phyloP scores from a whole-genome alignment of 2,113 vertebrate species.

The Myotis davidii region DNA sequence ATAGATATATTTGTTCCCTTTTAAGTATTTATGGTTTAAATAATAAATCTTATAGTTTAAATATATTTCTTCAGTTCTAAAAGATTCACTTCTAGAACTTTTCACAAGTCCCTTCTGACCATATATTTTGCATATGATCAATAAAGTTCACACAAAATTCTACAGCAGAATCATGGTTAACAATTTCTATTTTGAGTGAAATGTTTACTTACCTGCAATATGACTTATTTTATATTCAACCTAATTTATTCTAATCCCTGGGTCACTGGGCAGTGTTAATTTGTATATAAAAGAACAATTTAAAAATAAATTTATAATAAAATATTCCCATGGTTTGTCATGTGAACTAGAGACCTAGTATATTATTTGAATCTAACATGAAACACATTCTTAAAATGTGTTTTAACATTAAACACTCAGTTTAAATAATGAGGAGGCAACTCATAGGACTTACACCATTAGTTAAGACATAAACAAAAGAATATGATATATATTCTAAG shows the following conservation, averaged over 20 bases:
- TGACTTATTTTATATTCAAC: constrained; percentile 43
- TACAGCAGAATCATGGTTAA: background rate
- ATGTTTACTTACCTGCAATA: background rate
- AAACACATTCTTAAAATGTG: constrained; percentile 25
- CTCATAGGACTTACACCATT: background rate
- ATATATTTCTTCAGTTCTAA: background rate
- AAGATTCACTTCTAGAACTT: background rate
- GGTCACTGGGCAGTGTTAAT: background rate
- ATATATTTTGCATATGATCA: background rate
- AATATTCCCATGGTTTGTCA: constrained; percentile 12
- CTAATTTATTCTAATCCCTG: constrained; percentile 46
- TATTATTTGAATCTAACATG: constrained; percentile 3
- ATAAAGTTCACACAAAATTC: constrained; percentile 10
- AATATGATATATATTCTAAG: background rate
- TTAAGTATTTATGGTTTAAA: constrained; percentile 32
- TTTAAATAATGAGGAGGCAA: constrained; percentile 29
- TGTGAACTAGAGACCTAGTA: background rate
- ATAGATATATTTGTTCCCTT: background rate
- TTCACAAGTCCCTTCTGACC: background rate
- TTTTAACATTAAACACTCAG: background rate
- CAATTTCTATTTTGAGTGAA: constrained; percentile 56
- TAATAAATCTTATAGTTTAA: background rate
- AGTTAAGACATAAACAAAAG: constrained; percentile 25
- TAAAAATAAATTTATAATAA: constrained; percentile 28
- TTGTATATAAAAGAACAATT: constrained; percentile 21